Percentiles rank a stretch among this genome's conserved stretches.
phyloP scores from a whole-genome alignment of 1,140 invertebrate genomes.

The Aphelenchoides fujianensis region DNA sequence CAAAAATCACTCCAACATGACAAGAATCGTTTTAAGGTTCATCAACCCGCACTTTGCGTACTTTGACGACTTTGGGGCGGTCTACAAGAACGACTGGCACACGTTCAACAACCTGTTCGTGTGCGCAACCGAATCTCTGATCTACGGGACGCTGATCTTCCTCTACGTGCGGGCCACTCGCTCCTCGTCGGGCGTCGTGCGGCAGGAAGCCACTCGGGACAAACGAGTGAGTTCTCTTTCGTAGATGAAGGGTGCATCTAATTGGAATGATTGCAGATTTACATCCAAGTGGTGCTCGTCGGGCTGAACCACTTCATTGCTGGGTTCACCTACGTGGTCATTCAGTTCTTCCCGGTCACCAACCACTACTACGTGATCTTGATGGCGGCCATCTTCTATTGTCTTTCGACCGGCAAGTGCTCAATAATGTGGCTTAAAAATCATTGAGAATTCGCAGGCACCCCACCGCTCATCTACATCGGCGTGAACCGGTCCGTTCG shows the following conservation, averaged over 20 bases:
- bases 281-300: background rate
- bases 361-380: no score
- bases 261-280: background rate
- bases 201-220: background rate
- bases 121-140: background rate
- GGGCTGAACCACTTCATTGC: background rate
- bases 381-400: no score
- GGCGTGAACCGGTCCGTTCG: no score
- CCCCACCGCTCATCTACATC: no score
- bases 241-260: background rate
- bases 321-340: background rate
- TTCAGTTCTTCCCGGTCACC: slow-evolving; percentile 1
- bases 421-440: no score
- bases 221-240: background rate
- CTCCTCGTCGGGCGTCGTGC: background rate
- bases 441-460: no score
- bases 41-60: slow-evolving; percentile 13
- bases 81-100: background rate
- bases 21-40: background rate
- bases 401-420: no score
- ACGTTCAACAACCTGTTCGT: slow-evolving; percentile 9
- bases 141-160: background rate
- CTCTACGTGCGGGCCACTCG: background rate
- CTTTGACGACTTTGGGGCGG: background rate
- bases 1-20: no score